Evolutionary conservation across 2,113 vertebrate genomes (phyloP).

Genomic region (Amazona vittata): DNA sequence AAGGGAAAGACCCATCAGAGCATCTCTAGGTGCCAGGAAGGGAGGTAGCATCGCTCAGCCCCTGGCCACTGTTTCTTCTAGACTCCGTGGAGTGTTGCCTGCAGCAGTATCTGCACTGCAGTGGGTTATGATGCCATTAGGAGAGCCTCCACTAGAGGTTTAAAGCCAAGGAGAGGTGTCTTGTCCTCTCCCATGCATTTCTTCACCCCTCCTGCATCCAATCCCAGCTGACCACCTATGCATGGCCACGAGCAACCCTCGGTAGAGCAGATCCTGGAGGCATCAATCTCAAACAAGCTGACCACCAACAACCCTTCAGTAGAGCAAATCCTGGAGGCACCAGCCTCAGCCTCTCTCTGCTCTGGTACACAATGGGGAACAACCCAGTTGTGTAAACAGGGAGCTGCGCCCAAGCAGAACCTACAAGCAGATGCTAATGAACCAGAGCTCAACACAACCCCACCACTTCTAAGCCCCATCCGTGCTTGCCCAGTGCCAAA

Average conservation of each 20-base stretch:
- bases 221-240: background rate
- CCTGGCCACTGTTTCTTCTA: background rate
- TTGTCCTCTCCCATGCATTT: background rate
- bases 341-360: background rate
- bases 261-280: background rate
- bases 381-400: background rate
- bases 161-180: background rate
- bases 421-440: background rate
- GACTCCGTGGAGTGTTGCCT: background rate
- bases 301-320: background rate
- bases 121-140: accelerated
- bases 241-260: background rate
- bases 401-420: background rate
- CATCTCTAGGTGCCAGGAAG: background rate
- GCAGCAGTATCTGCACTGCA: accelerated
- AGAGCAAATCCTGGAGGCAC: background rate
- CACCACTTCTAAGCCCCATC: background rate
- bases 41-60: background rate
- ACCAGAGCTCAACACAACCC: background rate
- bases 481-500: background rate
- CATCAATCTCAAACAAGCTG: background rate
- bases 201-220: background rate
- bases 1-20: background rate
- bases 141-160: background rate
- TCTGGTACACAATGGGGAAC: background rate